Evolutionary conservation across 2,113 vertebrate species (phyloP), one percentile per base, ranked within the genome.

Genomic region (Atrichornis clamosus): DNA sequence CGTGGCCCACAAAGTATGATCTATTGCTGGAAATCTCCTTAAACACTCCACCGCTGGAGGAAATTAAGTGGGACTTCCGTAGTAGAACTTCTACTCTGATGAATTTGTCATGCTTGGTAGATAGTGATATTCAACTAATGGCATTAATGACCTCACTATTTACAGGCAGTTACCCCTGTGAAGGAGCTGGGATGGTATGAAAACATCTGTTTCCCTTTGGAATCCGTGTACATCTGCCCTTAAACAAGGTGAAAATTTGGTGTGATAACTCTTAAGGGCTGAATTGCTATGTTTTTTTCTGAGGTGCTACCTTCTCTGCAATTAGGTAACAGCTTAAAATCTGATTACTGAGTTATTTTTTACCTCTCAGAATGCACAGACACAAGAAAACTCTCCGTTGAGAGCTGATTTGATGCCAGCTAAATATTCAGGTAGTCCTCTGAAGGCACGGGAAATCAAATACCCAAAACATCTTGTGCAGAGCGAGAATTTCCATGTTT

Each of bases 121-220:
- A 72, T 11, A 67, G 78, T 50, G 53, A 79, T 95, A 90, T 32
- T 85, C 79, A 79, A 67, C 33, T 62, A 83, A 85, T 50, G 76
- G 73, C 3, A 15, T 83, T 87, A 89, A 95, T 87, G 90, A 90
- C 59, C 78, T 83, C 58, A 46, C 53, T 91, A 67, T 93, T 96
- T 94, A 62, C 91, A 94, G 84, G 69, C 90, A 89, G 89, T 96
- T 91, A 90, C 85, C 59, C 81, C 30, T 50, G 9, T 14, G 80
- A 83, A 94, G 69, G 67, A 91, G 81, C 89, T 90, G 59, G 44
- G 75, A 80, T 80, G 56, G 30, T 86, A 76, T 63, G 84, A 55
- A 94, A 96, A 88, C 94, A 93, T 93, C 94, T 88, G 91, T 77
- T 94, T 95, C 67, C 70, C 93, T 89, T 68, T 83, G 82, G 59